Conservation (phyloP, 1,140 invertebrate species). For the Hyposmocoma kahamanoa region DNA sequence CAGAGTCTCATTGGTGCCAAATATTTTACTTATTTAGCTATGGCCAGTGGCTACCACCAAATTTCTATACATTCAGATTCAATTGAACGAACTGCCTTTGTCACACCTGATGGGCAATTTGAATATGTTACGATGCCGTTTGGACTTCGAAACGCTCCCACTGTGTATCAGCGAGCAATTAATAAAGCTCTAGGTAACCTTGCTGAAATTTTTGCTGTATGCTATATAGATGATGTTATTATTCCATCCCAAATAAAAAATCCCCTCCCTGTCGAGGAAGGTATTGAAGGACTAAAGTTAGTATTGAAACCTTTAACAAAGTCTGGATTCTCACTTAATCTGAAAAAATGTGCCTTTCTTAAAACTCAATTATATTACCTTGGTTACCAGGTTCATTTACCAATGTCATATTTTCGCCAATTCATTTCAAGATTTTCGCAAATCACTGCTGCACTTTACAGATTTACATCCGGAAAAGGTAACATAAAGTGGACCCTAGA, state of each 20-base stretch:
- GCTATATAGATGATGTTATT: conserved; percentile 5
- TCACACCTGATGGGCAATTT: conserved; percentile 37
- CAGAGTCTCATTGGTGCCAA: conserved; percentile 21
- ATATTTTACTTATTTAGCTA: conserved; percentile 32
- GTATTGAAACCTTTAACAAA: conserved; percentile 4
- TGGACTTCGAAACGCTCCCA: conserved; percentile 28
- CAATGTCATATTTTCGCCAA: conserved; percentile 4
- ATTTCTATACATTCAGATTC: conserved; percentile 43
- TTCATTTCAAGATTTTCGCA: neutral
- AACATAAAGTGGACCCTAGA: conserved; percentile 1
- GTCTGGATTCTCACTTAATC: conserved; percentile 16
- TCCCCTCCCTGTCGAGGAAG: neutral
- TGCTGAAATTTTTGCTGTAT: neutral
- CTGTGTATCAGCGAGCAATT: conserved; percentile 23
- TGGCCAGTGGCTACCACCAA: conserved; percentile 59
- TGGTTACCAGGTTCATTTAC: conserved; percentile 11
- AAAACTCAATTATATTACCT: conserved; percentile 20
- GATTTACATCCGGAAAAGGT: conserved; percentile 6
- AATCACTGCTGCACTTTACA: neutral
- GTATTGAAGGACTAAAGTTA: neutral
- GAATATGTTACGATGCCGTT: conserved; percentile 26
- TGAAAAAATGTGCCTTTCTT: conserved; percentile 18
- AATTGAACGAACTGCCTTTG: conserved; percentile 56
- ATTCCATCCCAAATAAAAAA: neutral
- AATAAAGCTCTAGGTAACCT: conserved; percentile 9